phyloP scores from a whole-genome alignment of 2,888 invertebrate genomes.

The Agriopis marginaria region DNA sequence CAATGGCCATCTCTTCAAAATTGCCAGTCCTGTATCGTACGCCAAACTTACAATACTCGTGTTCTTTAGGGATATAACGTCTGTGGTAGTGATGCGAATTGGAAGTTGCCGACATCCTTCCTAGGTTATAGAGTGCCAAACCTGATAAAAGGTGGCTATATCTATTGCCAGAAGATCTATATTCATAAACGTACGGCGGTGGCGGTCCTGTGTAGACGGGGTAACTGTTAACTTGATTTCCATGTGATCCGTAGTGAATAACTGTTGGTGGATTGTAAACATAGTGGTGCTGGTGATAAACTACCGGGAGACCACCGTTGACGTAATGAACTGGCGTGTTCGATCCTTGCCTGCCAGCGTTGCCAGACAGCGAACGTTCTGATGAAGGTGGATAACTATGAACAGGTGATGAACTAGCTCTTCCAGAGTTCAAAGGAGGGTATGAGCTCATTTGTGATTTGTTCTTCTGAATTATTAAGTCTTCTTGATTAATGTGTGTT shows the following conservation, averaged over 20 bases:
- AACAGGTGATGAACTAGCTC: background rate
- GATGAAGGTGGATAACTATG: constrained; percentile 15
- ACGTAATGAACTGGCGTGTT: constrained; percentile 4
- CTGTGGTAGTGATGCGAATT: constrained; percentile 24
- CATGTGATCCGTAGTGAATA: constrained; percentile 20
- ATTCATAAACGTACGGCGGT: constrained; percentile 45
- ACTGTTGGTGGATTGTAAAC: constrained; percentile 26
- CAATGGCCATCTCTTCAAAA: constrained; percentile 42
- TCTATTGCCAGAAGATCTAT: constrained; percentile 44
- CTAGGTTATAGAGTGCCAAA: constrained; percentile 46
- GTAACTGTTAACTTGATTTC: constrained; percentile 18
- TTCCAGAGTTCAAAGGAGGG: background rate
- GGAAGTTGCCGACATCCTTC: constrained; percentile 29
- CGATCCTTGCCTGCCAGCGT: constrained; percentile 4
- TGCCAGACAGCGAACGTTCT: background rate
- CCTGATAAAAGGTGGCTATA: constrained; percentile 45
- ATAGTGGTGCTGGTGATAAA: constrained; percentile 19
- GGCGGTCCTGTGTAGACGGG: constrained; percentile 40
- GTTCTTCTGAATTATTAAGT: background rate
- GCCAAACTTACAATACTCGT: constrained; percentile 45
- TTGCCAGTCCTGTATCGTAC: constrained; percentile 35
- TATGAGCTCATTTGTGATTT: background rate
- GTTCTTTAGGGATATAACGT: constrained; percentile 31
- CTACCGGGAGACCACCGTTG: background rate
- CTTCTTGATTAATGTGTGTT: background rate